Evolutionary conservation across 2,797 vertebrate genomes (phyloP).

Genomic region (Fratercula arctica): DNA sequence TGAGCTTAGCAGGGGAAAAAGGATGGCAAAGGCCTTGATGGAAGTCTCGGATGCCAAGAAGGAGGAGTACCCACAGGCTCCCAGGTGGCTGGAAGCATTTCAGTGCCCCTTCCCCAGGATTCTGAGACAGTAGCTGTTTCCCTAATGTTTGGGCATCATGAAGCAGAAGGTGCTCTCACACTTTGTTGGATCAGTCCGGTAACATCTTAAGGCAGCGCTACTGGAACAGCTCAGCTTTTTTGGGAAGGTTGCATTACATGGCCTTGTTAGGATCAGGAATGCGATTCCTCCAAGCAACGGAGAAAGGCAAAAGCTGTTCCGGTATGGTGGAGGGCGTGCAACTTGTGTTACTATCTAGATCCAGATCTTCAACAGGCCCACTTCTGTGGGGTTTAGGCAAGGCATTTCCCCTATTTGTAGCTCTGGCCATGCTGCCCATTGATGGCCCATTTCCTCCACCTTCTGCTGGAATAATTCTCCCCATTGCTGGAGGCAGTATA

Average conservation of each 20-base stretch:
- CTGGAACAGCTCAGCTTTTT: neutral
- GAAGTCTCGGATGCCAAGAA: neutral
- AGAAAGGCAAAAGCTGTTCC: neutral
- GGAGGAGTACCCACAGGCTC: neutral
- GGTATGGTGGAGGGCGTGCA: neutral
- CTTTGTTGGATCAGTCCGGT: neutral
- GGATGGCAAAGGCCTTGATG: neutral
- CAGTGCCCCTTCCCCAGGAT: neutral
- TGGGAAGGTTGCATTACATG: neutral
- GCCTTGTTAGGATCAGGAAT: neutral
- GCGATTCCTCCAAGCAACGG: neutral
- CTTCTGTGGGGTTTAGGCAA: neutral
- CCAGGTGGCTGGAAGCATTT: neutral
- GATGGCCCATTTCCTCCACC: neutral
- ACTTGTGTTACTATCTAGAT: neutral
- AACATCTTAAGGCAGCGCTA: neutral
- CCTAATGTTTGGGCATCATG: neutral
- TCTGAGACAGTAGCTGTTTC: neutral
- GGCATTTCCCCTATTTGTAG: neutral
- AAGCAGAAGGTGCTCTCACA: neutral
- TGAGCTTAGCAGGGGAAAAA: neutral
- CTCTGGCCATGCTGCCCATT: neutral
- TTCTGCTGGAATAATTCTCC: slow-evolving; percentile 9
- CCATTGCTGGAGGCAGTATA: neutral
- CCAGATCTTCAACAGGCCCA: neutral